phyloP scores from a whole-genome alignment of 2,113 vertebrate species.

The Hippolais icterina region DNA sequence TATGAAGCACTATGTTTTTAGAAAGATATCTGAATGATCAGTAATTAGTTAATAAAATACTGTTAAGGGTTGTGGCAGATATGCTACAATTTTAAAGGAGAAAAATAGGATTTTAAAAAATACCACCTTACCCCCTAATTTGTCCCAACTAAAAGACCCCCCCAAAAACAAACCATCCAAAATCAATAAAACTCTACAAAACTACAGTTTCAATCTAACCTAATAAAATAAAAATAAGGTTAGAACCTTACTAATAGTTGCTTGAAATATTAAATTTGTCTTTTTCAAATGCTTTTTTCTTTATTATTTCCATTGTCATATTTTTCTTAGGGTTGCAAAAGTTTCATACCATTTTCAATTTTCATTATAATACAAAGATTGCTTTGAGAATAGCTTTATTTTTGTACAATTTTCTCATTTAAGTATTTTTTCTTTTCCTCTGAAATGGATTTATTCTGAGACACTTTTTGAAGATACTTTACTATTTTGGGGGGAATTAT shows the following conservation, averaged over 20 bases:
- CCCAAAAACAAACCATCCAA: neutral
- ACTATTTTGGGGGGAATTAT: neutral
- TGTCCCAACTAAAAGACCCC: accelerated
- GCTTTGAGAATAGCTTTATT: neutral
- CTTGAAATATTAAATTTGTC: neutral
- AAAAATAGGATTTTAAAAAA: neutral
- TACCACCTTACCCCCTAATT: accelerated
- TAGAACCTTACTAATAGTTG: neutral
- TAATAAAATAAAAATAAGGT: neutral
- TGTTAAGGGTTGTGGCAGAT: neutral
- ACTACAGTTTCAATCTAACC: neutral
- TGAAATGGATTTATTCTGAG: neutral
- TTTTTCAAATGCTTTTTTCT: neutral
- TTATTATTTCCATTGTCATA: neutral
- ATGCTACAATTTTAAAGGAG: neutral
- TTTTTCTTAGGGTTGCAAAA: neutral
- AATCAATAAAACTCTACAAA: neutral
- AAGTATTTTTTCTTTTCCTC: neutral
- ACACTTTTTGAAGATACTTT: neutral
- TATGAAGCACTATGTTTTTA: neutral
- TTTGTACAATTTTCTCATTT: neutral
- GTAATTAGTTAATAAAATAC: neutral
- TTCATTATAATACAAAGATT: neutral
- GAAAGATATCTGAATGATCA: neutral
- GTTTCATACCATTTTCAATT: neutral